These are phyloP conservation scores for Iselma pallidipennis DNA, from an alignment of 2,888 invertebrate species.

Conservation along the genomic window DNA sequence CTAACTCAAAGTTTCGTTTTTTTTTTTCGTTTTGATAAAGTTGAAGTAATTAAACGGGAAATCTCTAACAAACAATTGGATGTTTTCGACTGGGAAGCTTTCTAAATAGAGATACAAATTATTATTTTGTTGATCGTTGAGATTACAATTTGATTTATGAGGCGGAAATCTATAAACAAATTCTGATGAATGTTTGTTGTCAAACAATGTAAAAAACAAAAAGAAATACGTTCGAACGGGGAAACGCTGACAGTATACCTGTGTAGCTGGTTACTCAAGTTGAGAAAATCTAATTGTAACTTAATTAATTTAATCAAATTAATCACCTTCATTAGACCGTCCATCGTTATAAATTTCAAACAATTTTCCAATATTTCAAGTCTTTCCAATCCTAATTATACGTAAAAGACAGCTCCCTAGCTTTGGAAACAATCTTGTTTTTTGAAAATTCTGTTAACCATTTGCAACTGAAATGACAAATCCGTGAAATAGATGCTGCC, in stretches of 20 bases:
- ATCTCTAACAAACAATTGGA: neutral
- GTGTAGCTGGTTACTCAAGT: neutral
- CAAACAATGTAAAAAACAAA: too few species aligned
- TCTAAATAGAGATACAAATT: neutral
- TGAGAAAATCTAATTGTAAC: conserved; percentile 11
- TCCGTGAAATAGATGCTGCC: too few species aligned
- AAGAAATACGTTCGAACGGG: neutral
- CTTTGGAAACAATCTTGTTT: too few species aligned
- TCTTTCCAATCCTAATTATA: conserved; percentile 3
- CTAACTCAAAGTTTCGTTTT: neutral
- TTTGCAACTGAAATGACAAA: too few species aligned
- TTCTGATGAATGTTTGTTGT: too few species aligned
- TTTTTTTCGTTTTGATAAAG: too few species aligned
- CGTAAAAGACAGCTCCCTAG: too few species aligned
- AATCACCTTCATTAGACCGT: conserved; percentile 15
- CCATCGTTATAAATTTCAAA: conserved; percentile 8
- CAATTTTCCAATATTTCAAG: conserved; percentile 9
- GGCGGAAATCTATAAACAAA: too few species aligned
- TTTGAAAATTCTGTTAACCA: too few species aligned
- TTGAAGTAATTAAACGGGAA: neutral
- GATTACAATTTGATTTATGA: neutral
- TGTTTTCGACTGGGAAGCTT: neutral
- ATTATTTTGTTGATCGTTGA: neutral
- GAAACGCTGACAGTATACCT: neutral
- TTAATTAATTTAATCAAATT: conserved; percentile 18